phyloP scores from a whole-genome alignment of 2,797 vertebrate genomes.

The Eulemur albifrons region DNA sequence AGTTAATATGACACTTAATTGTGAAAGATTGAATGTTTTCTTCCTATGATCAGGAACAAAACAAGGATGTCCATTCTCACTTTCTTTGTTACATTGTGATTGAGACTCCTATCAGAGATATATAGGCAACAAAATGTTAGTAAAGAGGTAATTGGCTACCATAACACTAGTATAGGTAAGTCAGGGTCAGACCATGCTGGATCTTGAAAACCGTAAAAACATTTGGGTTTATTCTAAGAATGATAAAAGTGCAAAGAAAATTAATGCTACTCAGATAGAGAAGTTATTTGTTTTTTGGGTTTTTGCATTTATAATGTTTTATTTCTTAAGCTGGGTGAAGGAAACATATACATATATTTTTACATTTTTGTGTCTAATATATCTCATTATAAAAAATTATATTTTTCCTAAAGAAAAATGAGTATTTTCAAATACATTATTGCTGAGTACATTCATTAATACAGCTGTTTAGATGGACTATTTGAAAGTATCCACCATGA shows the following conservation, averaged over 20 bases:
- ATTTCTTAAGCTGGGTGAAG: no score
- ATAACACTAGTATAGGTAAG: neutral
- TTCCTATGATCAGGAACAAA: neutral
- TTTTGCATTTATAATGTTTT: no score
- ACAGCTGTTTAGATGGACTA: neutral
- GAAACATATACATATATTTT: neutral
- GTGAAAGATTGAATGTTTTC: neutral
- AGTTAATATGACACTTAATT: neutral
- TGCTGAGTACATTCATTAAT: neutral
- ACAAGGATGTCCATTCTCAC: neutral
- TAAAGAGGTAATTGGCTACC: neutral
- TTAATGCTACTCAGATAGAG: neutral
- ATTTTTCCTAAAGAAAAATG: neutral
- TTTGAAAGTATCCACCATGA: neutral
- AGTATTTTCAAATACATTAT: neutral
- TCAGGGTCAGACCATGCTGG: neutral
- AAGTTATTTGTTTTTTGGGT: neutral
- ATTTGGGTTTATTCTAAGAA: conserved; percentile 15
- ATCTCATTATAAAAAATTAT: neutral
- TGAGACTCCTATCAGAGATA: neutral
- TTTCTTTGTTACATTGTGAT: neutral
- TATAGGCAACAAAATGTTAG: neutral
- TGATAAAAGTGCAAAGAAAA: neutral
- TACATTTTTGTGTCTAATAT: neutral
- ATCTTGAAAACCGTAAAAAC: neutral